phyloP scores from a whole-genome alignment of 2,888 invertebrate genomes.

The Zygothrica quintamaculata region DNA sequence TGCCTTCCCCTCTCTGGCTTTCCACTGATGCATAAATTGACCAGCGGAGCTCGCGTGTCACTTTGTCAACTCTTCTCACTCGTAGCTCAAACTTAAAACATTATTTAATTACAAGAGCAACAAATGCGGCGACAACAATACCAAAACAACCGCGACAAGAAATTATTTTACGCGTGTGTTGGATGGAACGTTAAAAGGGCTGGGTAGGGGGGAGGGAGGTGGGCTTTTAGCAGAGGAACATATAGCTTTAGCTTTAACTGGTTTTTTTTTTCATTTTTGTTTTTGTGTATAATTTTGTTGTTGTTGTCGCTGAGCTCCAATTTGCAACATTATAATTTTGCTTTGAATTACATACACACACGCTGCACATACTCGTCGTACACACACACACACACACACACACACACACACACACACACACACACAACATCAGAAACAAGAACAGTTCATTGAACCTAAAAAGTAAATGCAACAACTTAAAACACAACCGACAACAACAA shows the following conservation, averaged over 20 bases:
- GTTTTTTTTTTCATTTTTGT: conserved; percentile 41
- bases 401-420: conserved; percentile 23
- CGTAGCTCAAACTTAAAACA: conserved; percentile 53
- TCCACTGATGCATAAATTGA: conserved; percentile 31
- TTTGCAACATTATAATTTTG: conserved; percentile 73
- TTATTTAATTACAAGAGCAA: conserved; percentile 73
- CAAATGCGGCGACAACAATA: conserved; percentile 68
- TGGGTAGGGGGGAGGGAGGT: conserved; percentile 1
- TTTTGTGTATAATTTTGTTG: conserved; percentile 20
- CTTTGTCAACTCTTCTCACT: conserved; percentile 52
- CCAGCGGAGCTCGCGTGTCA: conserved; percentile 60
- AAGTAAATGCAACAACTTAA: conserved; percentile 33
- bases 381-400: conserved; percentile 22
- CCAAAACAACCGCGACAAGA: conserved; percentile 47
- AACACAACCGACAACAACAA: conserved; percentile 18
- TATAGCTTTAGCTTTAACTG: conserved; percentile 51
- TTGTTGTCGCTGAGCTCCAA: conserved; percentile 54
- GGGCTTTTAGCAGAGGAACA: no score
- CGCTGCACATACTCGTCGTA: conserved; percentile 3
- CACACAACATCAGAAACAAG: conserved; percentile 36
- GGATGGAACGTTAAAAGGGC: conserved; percentile 21
- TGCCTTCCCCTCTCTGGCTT: not conserved
- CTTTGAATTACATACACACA: conserved; percentile 67
- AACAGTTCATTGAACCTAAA: conserved; percentile 46
- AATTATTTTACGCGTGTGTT: conserved; percentile 58